These are phyloP conservation scores for Chlorodrepanis virens DNA, from an alignment of 2,113 vertebrate species.

Conservation along the genomic window DNA sequence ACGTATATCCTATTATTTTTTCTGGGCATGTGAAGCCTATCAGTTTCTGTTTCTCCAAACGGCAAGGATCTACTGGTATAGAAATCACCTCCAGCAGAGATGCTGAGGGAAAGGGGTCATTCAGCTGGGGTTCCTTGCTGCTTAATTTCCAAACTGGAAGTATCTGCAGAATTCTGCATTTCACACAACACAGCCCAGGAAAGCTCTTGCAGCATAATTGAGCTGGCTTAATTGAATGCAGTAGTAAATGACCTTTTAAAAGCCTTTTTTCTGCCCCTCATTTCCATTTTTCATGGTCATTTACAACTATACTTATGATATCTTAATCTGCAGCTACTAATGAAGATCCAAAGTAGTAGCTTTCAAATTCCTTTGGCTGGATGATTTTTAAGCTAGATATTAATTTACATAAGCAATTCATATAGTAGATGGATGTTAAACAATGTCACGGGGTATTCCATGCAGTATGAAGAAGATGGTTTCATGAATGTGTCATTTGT, in stretches of 20 bases:
- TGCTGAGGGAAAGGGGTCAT: neutral
- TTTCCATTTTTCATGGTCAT: conserved; percentile 38
- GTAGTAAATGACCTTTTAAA: conserved; percentile 32
- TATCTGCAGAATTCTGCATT: neutral
- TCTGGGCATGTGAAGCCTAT: neutral
- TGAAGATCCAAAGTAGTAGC: neutral
- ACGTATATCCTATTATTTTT: neutral
- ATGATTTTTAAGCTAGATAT: conserved; percentile 4
- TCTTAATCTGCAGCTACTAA: conserved; percentile 35
- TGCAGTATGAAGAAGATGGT: neutral
- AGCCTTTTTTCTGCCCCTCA: conserved; percentile 6
- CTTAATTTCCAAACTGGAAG: neutral
- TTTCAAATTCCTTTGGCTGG: conserved; percentile 5
- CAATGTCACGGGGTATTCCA: neutral
- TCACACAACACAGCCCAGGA: neutral
- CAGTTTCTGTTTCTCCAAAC: neutral
- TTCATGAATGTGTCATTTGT: neutral
- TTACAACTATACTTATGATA: neutral
- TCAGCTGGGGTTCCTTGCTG: neutral
- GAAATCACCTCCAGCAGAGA: neutral
- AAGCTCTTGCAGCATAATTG: neutral
- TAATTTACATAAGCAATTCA: neutral
- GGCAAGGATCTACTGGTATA: neutral
- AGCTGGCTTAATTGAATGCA: neutral
- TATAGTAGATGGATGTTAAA: neutral